A percentile compares a stretch with the other conserved stretches of the same genome.
These are phyloP conservation scores for Delia radicum DNA, from an alignment of 1,140 invertebrate genomes.

Conservation along the genomic window DNA sequence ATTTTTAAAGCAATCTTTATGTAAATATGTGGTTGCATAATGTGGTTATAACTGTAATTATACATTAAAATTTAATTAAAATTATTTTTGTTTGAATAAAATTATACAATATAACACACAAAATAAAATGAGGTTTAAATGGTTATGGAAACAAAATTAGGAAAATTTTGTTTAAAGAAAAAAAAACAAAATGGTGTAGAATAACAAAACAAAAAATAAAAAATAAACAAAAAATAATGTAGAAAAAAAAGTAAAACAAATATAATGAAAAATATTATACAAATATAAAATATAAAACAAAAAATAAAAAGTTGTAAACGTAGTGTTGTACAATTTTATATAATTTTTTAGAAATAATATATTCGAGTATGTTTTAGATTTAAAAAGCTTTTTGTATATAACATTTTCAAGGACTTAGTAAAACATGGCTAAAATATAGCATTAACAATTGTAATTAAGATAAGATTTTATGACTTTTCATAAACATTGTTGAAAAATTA, in stretches of 20 bases:
- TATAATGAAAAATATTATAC: background rate
- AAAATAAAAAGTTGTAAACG: too few species aligned
- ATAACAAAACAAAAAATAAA: background rate
- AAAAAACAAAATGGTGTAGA: background rate
- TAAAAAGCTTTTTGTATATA: background rate
- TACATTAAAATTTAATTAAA: background rate
- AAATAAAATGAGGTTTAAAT: background rate
- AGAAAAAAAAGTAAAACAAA: background rate
- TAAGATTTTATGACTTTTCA: too few species aligned
- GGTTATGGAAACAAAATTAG: background rate
- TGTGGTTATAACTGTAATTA: background rate
- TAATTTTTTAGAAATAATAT: background rate
- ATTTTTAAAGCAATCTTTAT: background rate
- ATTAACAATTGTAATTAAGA: too few species aligned
- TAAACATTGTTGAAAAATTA: too few species aligned
- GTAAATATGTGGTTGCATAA: background rate
- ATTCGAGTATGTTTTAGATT: background rate
- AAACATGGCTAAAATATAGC: too few species aligned
- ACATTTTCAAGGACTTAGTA: too few species aligned
- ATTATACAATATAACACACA: background rate
- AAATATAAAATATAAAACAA: background rate
- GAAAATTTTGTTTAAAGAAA: background rate
- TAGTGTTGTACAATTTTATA: too few species aligned
- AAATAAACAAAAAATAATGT: background rate
- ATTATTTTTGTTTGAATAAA: background rate